A percentile compares a stretch with the other conserved stretches of the same genome.
phyloP scores from a whole-genome alignment of 53 echinoderm and acorn worm genomes.

The Apostichopus leukothele region DNA sequence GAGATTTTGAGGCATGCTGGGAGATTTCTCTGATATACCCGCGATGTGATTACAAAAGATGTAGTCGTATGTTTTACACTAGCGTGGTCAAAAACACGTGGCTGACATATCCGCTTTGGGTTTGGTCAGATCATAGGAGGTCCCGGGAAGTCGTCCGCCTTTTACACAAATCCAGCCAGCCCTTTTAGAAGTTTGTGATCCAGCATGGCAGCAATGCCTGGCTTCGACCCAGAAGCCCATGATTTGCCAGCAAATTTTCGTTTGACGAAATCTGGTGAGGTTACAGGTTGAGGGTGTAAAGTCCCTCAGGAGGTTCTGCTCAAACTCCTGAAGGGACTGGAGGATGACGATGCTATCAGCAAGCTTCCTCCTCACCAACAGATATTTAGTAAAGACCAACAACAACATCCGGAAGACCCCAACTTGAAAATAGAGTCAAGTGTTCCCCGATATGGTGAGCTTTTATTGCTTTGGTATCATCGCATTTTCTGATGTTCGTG shows the following conservation, averaged over 20 bases:
- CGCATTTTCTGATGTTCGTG: too few species aligned
- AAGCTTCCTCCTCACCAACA: conserved; percentile 47
- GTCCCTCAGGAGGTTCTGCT: conserved; percentile 93
- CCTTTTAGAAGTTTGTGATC: background rate
- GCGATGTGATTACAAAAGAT: background rate
- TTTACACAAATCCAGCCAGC: background rate
- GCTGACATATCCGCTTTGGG: conserved; percentile 46
- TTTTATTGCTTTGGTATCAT: background rate
- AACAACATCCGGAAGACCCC: conserved; percentile 47
- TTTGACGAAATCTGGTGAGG: conserved; percentile 72
- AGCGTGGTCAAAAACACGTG: conserved; percentile 45
- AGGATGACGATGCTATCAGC: conserved; percentile 46
- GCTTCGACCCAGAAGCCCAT: conserved; percentile 74
- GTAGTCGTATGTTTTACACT: conserved; percentile 14
- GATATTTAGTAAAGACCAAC: conserved; percentile 34
- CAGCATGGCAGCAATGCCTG: conserved; percentile 12
- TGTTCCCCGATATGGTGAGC: conserved; percentile 51
- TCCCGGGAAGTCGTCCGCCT: background rate
- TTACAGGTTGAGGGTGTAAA: conserved; percentile 93
- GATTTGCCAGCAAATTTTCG: conserved; percentile 79
- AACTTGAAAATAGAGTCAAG: conserved; percentile 38
- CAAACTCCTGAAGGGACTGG: conserved; percentile 88
- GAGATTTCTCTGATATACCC: conserved; percentile 3
- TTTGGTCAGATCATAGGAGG: background rate
- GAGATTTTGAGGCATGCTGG: conserved; percentile 23